Evolutionary conservation across 2,888 invertebrate species (phyloP), one percentile per base, ranked within the genome.

Genomic region (Morinoia aosen): DNA sequence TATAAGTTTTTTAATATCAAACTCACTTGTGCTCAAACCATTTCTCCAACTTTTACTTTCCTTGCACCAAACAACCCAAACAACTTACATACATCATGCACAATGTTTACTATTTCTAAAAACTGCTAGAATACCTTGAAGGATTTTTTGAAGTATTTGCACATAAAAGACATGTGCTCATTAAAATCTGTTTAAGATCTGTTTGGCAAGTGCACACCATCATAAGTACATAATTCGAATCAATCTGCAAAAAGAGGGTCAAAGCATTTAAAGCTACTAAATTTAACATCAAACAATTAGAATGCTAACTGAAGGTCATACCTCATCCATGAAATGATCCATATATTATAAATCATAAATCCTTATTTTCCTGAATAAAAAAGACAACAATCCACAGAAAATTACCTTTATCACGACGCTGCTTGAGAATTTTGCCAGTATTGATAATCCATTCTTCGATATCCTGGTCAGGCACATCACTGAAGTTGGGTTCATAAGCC

Each of bases 401-500:
- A 39, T 90, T 58, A 96, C 96, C 96, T 95, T 96, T 96, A 88
- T 95, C 91, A 16, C 96, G 96, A 61, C 96, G 96, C 40, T 96
- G 95, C 93, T 96, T 95, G 88, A 96, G 96, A 19, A 39, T 91
- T 57, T 96, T 76, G 25, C 96, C 96, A 91, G 96, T 96, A 48
- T 95, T 91, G 25, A 96, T 76, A 12, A 96, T 95, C 96, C 96
- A 96, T 14, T 96, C 93, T 33, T 95, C 95, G 25, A 96, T 95
- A 19, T 95, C 95, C 58, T 96, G 95, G 95, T 96, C 96, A 61
- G 96, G 95, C 39, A 96, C 95, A 57, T 95, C 95, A 58, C 96
- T 96, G 95, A 96, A 96, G 58, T 95, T 96, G n/a, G 96, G 96
- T n/a, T 96, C 96, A 64, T 96, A 96, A 14, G 96, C 96, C 58